Percentiles rank a stretch among this genome's conserved stretches.
These are phyloP conservation scores for Criorhina ranunculi DNA, from an alignment of 2,888 invertebrate species.

Conservation along the genomic window DNA sequence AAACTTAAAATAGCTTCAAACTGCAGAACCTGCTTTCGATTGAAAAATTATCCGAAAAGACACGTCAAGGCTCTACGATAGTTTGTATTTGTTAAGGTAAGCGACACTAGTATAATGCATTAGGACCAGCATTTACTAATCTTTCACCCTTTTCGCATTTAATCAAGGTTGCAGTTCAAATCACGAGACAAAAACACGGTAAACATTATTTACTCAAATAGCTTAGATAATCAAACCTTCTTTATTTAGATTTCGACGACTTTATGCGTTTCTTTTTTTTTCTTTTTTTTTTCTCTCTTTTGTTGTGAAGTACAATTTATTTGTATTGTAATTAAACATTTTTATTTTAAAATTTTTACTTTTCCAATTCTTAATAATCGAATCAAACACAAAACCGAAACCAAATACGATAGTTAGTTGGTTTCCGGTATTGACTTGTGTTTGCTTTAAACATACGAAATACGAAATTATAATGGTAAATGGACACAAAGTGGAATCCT, in stretches of 20 bases:
- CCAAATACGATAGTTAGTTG: conserved; percentile 34
- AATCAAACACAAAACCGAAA: conserved; percentile 49
- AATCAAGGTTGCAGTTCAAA: too few species aligned
- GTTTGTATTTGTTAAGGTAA: too few species aligned
- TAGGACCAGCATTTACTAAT: too few species aligned
- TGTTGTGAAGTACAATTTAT: conserved; percentile 54
- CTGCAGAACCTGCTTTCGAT: too few species aligned
- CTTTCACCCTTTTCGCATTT: too few species aligned
- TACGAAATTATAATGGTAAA: conserved; percentile 39
- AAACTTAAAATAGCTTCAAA: too few species aligned
- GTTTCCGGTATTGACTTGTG: conserved; percentile 31
- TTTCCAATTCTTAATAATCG: conserved; percentile 55
- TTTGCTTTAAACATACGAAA: conserved; percentile 43
- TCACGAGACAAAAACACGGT: too few species aligned
- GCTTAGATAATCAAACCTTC: conserved; percentile 50
- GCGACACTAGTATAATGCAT: too few species aligned
- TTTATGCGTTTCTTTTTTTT: conserved; percentile 25
- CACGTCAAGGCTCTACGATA: too few species aligned
- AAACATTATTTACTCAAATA: conserved; percentile 26
- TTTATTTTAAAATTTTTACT: conserved; percentile 30
- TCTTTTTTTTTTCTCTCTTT: conserved; percentile 14
- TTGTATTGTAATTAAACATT: conserved; percentile 39
- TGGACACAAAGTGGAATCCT: conserved; percentile 40
- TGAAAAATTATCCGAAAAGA: too few species aligned
- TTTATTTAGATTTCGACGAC: conserved; percentile 58